Percentiles rank a stretch among this genome's conserved stretches.
phyloP scores from a whole-genome alignment of 1,140 invertebrate species.

The Saxidomus purpurata region DNA sequence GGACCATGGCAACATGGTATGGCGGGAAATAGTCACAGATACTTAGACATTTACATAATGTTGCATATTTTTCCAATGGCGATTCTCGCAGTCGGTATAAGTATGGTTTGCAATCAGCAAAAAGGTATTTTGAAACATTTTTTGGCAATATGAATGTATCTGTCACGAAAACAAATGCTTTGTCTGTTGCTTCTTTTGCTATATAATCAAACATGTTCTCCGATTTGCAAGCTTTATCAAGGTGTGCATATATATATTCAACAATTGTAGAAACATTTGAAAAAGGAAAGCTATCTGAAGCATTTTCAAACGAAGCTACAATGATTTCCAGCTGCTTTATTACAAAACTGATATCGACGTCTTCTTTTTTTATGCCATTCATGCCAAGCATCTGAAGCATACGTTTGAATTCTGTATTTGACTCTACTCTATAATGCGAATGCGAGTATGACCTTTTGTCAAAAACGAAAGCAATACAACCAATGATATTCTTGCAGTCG shows the following conservation, averaged over 20 bases:
- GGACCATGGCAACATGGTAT: neutral
- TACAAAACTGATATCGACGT: neutral
- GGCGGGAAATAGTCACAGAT: slow-evolving; percentile 61
- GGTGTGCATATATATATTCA: neutral
- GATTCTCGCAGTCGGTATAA: slow-evolving; percentile 59
- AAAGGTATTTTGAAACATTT: slow-evolving; percentile 45
- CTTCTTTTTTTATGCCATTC: neutral
- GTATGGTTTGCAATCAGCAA: slow-evolving; percentile 69
- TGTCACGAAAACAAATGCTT: slow-evolving; percentile 1
- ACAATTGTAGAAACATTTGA: neutral
- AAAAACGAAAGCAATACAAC: slow-evolving; percentile 1
- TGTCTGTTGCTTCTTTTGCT: neutral
- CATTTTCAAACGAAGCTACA: neutral
- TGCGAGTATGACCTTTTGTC: neutral
- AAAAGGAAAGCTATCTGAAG: neutral
- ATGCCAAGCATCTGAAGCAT: neutral
- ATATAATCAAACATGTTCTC: neutral
- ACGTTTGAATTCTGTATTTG: neutral
- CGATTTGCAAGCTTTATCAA: slow-evolving; percentile 54
- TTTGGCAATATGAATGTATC: slow-evolving; percentile 55
- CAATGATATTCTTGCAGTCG: neutral
- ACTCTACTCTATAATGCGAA: too few relatives aligned
- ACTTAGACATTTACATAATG: slow-evolving; percentile 48
- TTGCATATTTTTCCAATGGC: neutral
- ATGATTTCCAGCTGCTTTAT: neutral